phyloP scores from a whole-genome alignment of 2,797 vertebrate species.

The Macroramphosus scolopax region DNA sequence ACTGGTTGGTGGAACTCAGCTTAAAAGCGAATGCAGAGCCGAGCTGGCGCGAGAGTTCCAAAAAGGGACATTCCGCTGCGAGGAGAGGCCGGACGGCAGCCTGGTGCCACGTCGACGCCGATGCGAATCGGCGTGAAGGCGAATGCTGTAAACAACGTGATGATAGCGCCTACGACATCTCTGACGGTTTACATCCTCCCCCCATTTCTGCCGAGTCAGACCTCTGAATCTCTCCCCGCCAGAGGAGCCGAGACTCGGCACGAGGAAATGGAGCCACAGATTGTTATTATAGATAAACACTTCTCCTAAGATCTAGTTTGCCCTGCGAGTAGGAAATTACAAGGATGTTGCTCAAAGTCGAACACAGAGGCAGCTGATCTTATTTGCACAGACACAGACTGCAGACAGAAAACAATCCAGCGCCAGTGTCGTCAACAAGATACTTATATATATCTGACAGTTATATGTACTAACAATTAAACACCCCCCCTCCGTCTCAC shows the following conservation, averaged over 20 bases:
- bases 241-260: conserved; percentile 31
- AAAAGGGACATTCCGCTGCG: conserved; percentile 33
- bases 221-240: conserved; percentile 33
- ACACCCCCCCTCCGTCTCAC: neutral
- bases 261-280: conserved; percentile 63
- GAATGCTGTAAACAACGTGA: conserved; percentile 50
- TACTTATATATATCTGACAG: too few relatives aligned
- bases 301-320: conserved; percentile 49
- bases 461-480: too few relatives aligned
- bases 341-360: conserved; percentile 59
- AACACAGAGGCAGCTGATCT: conserved; percentile 45
- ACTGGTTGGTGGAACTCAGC: conserved; percentile 22
- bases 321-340: conserved; percentile 65
- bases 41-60: conserved; percentile 40
- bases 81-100: conserved; percentile 33
- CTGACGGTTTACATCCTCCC: conserved; percentile 32
- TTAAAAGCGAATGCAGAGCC: conserved; percentile 47
- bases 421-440: too few relatives aligned
- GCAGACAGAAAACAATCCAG: conserved; percentile 21
- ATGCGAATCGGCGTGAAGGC: conserved; percentile 20
- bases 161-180: conserved; percentile 29
- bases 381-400: conserved; percentile 27
- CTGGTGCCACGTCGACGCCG: conserved; percentile 14
- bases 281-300: conserved; percentile 79
- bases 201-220: conserved; percentile 26